Evolutionary conservation across 2,113 vertebrate species (phyloP), one percentile per base, ranked within the genome.

Genomic region (Willisornis vidua): DNA sequence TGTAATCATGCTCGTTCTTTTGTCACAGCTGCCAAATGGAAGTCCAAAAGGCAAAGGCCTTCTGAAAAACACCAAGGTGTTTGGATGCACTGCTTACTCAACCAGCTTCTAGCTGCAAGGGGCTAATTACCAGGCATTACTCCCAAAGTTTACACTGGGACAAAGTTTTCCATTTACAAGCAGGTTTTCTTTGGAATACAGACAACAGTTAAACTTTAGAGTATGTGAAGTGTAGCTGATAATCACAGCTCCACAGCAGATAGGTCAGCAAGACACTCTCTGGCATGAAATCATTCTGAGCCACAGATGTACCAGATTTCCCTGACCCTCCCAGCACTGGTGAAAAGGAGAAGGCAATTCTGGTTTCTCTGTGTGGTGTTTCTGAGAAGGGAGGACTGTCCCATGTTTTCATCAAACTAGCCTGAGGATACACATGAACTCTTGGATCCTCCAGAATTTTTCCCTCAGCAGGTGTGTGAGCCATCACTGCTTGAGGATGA

Each of bases 11-110:
- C 41, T 73, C 45, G 19, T 19, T 91, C 10, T 75, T 82, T 48
- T 87, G 58, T 72, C 52, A 68, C 2, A 82, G 57, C 37, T 90
- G 79, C 72, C 76, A 90, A 92, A 85, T 13, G 55, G 2, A 79
- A 86, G 88, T 90, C 68, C 79, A 92, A 90, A 92, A 94, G 65
- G 88, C 86, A 96, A 93, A 95, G 76, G 76, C 76, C 79, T 70
- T 49, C 54, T 85, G 66, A 57, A 82, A 89, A 90, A 82, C 63
- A 68, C 39, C 26, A 4, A 10, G 29, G 66, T 49, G 71, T 72
- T 33, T 31, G 62, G 78, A 93, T 82, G 71, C 66, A 20, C 39
- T 41, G 68, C 87, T 95, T 87, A 87, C 87, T 78, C 87, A 91
- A 58, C 51, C 84, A 35, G 17, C 28, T 43, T 81, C 72, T 68